Base-by-base conservation (phyloP, 2,888 invertebrate species). In the Alviniconcha strummeri region DNA sequence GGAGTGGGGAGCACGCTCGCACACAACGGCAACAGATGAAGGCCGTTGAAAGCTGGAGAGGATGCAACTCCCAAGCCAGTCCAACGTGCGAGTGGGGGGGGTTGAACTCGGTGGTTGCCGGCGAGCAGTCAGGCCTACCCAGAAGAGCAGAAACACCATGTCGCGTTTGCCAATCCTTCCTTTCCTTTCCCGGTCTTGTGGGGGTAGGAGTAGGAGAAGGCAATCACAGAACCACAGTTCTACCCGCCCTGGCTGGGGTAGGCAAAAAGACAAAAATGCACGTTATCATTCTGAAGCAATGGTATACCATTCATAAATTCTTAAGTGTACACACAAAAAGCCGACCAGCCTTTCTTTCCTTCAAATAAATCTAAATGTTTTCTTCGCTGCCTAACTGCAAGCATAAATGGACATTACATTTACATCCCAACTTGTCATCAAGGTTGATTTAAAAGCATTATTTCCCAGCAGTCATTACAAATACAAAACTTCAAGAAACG, bases 161-260 rank as follows among this genome's bases (percentile, higher is more conserved):
- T 19, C 67, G 19, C 57, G 60, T 60, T 79, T 67, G 82, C 67
- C 76, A 82, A 19, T 54, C 76, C 76, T 67, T 67, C 82, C 76
- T 11, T 82, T 71, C 60, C 69, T 57, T 77, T 77, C 57, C 72
- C 72, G 7, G 55, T n/a, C n/a, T 74, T 55, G 76, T 36, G n/a
- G 57, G 80, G 84, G 82, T 75, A 81, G 83, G 82, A 74, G 85
- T 76, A 84, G 82, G 52, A 80, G 69, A 54, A 82, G 76, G 60
- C 64, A 60, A 74, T 55, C 64, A 83, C 78, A 72, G 67, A 78
- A 83, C 57, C 60, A 83, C 69, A 78, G 79, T 64, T 85, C 91
- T 92, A 92, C 92, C 92, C 92, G 91, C 91, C 92, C 92, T 90
- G 88, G 89, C 92, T 92, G 91, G 90, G 91, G 91, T 91, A 92